Base-by-base conservation (phyloP, 2,113 vertebrate genomes). In the Oenanthe melanoleuca region DNA sequence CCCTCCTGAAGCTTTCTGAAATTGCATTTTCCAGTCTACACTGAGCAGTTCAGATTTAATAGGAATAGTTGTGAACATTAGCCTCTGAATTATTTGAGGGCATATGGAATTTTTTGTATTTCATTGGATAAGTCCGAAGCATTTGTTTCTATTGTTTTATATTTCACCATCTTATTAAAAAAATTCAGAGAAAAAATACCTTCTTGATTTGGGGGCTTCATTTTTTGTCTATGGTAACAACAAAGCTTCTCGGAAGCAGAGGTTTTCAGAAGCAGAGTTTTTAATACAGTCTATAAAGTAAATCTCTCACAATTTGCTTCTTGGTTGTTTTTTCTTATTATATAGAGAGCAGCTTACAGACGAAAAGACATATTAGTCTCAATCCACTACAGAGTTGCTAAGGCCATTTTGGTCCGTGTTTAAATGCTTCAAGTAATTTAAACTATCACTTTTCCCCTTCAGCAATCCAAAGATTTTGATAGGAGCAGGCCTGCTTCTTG, bases 1-100 rank as follows among this genome's bases (percentile, higher is more conserved):
- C 92, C 63, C 70, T 96, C 84, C 94, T 89, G 89, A 96, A 95
- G 94, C 60, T 96, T 95, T 96, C 96, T 81, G 84, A 97, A 97
- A 98, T 97, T 95, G 91, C 93, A 24, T 93, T 97, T 88, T 93
- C 45, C 44, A 67, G 75, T 47, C 79, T 61, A 61, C 71, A 88
- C 64, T 25, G 28, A 83, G 52, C 80, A 72, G 66, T 86, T 92
- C 66, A 90, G 78, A 66, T 88, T 96, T 95, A 96, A 91, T 61
- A 88, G 74, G 31, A 95, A 82, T 25, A 73, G 70, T 71, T 61
- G 34, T 73, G 80, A 92, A 67, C 8, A 64, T 87, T 28, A 93
- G 40, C 53, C 72, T 82, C 73, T 66, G 71, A 90, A 80, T 78
- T 20, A 86, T 82, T 79, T 92, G 64, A 90, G 65, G 53, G 81